Conservation (phyloP, 2,797 vertebrate genomes). For the Octomys mimax region DNA sequence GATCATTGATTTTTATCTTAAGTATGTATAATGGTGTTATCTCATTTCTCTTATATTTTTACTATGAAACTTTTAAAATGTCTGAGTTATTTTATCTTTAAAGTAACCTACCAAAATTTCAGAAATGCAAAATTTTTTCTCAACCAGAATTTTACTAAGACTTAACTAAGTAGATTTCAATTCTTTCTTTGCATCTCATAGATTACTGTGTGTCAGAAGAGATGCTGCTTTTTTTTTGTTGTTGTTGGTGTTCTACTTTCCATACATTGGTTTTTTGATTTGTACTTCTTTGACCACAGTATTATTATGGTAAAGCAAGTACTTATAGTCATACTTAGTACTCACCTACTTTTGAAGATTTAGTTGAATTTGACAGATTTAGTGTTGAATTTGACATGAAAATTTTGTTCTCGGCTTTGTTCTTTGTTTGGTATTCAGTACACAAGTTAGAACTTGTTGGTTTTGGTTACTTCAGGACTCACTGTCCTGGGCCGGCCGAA, state of each 20-base stretch:
- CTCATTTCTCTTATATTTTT: constrained; percentile 62
- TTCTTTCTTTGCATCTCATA: not conserved
- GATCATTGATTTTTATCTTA: constrained; percentile 99
- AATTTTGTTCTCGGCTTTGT: not conserved
- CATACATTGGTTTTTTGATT: constrained; percentile 5
- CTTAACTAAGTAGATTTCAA: constrained; percentile 31
- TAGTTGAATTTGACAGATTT: not conserved
- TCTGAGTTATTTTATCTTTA: constrained; percentile 61
- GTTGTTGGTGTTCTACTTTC: not conserved
- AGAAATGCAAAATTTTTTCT: constrained; percentile 46
- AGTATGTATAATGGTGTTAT: constrained; percentile 91
- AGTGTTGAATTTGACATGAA: not conserved
- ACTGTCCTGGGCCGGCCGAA: not conserved
- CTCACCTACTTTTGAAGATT: not conserved
- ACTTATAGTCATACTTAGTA: not conserved
- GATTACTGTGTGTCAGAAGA: not conserved
- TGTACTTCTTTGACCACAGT: constrained; percentile 36
- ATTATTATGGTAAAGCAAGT: constrained; percentile 29
- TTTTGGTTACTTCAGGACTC: not conserved
- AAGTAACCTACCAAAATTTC: constrained; percentile 11
- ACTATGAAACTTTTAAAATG: constrained; percentile 12
- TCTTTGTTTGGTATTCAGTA: not conserved
- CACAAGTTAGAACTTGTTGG: not conserved
- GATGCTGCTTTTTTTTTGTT: constrained; percentile 44
- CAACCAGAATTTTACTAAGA: constrained; percentile 22